Percentiles rank a stretch among this genome's conserved stretches.
Conservation (phyloP, 1,140 invertebrate genomes). For the Trichogramma pretiosum region DNA sequence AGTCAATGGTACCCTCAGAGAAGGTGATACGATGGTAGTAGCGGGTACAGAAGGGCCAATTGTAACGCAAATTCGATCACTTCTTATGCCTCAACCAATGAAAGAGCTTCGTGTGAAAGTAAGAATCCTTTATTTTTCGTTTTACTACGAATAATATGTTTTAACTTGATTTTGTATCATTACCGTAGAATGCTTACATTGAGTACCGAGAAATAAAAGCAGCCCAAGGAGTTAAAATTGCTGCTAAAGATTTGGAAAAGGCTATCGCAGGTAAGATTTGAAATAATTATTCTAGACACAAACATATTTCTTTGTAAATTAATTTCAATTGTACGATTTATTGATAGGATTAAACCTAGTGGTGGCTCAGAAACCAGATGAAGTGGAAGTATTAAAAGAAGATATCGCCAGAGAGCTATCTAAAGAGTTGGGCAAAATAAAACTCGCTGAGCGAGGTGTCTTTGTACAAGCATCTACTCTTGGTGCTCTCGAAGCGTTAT, state of each 20-base stretch:
- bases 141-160: conserved; percentile 7
- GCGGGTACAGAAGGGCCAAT: conserved; percentile 98
- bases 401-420: conserved; percentile 75
- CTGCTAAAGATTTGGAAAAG: conserved; percentile 95
- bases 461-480: conserved; percentile 98
- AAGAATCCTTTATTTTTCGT: conserved; percentile 23
- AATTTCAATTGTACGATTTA: conserved; percentile 1
- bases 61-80: conserved; percentile 91
- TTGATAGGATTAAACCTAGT: conserved; percentile 66
- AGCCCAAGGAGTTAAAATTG: conserved; percentile 97
- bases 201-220: conserved; percentile 92
- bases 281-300: conserved; percentile 1
- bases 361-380: conserved; percentile 86
- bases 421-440: conserved; percentile 84
- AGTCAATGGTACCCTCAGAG: conserved; percentile 86
- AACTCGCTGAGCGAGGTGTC: conserved; percentile 84
- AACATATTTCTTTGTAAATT: conserved; percentile 5
- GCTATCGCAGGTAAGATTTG: conserved; percentile 72
- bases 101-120: conserved; percentile 97
- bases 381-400: conserved; percentile 74
- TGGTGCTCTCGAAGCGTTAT: conserved; percentile 92
- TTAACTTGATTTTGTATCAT: conserved; percentile 7
- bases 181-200: conserved; percentile 81
- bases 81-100: conserved; percentile 96
- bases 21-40: conserved; percentile 90